Base-by-base conservation (phyloP, 2,888 invertebrate species). In the Tetranychus truncatus region DNA sequence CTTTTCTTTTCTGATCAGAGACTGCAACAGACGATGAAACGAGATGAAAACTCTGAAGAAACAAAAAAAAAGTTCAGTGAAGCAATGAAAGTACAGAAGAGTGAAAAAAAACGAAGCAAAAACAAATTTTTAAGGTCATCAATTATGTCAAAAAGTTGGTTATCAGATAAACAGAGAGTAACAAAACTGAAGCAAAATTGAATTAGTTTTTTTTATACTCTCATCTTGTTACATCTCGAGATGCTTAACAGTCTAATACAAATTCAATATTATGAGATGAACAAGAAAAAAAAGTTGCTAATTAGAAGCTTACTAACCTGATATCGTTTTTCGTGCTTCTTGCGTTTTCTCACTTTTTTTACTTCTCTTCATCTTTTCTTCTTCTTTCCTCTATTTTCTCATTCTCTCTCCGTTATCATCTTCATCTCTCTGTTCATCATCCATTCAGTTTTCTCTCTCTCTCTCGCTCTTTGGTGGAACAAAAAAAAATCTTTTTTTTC, bases 321-420 rank as follows among this genome's bases (percentile, higher is more conserved):
- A 55, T 55, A 55, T 55, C 55, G 55, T 55, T 55, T 55, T 15
- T 55, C 15, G 9, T 15, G 15, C 55, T 55, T 55, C 15, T 55
- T 55, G 9, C 15, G 11, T 15, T 55, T 15, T 55, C 15, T 55
- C 55, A 15, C 55, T 55, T 15, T 55, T 15, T 55, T 15, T 55
- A 9, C 15, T 55, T 15, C 15, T 15, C 15, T 55, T 15, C 55
- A 55, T 15, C 55, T 55, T 55, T 34, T 9, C n/a, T 55, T 11
- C 69, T 69, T n/a, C n/a, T 34, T 69, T 34, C n/a, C 69, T 66
- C 66, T 66, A 18, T 11, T 69, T 69, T 34, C n/a, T 34, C 69
- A 15, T n/a, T 69, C n/a, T 34, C 69, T 69, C 2, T 18, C n/a
- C 34, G 11, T 69, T n/a, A 24, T 20, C 34, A 24, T 69, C 69